These are phyloP conservation scores for Sardina pilchardus DNA, from an alignment of 2,113 vertebrate genomes.

Conservation along the genomic window DNA sequence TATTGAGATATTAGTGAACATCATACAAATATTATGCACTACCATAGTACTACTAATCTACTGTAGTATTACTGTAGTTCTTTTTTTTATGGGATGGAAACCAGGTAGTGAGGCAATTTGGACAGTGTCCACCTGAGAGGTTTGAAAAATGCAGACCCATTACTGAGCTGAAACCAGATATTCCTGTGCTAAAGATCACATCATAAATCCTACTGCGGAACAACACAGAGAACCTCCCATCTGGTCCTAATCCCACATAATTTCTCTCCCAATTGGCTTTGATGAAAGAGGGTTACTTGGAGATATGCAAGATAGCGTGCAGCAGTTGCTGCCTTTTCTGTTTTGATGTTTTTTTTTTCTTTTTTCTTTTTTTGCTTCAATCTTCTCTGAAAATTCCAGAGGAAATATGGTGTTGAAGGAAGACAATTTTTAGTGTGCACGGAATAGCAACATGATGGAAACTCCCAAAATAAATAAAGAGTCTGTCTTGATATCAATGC, in stretches of 20 bases:
- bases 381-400: not conserved
- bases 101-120: not conserved
- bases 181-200: not conserved
- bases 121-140: not conserved
- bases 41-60: no score
- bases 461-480: not conserved
- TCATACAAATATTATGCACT: no score
- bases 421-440: not conserved
- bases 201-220: constrained; percentile 11
- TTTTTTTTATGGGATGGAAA: not conserved
- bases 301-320: not conserved
- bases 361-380: not conserved
- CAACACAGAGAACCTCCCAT: constrained; percentile 14
- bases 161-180: not conserved
- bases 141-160: not conserved
- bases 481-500: not conserved
- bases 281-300: constrained; percentile 8
- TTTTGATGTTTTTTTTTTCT: not conserved
- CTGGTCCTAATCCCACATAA: constrained; percentile 16
- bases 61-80: no score
- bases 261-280: constrained; percentile 19
- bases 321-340: not conserved
- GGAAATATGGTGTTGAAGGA: not conserved
- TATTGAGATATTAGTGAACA: no score
- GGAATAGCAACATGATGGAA: not conserved